Evolutionary conservation across 1,140 invertebrate species (phyloP).

Genomic region (Hyles euphorbiae): DNA sequence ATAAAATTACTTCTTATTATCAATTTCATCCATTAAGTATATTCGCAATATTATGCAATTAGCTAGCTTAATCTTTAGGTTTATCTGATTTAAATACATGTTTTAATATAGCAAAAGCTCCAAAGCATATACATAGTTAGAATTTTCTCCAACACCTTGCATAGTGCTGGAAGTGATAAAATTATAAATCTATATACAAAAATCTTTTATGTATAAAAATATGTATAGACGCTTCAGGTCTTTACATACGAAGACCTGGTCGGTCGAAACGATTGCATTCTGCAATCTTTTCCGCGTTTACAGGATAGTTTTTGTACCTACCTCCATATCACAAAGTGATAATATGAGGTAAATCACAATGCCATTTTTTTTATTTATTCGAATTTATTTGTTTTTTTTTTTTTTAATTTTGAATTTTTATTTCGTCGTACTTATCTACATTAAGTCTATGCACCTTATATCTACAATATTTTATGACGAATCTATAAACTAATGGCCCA

Average conservation of each 20-base stretch:
- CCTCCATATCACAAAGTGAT: slow-evolving; percentile 50
- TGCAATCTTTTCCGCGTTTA: slow-evolving; percentile 68
- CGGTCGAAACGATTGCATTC: slow-evolving; percentile 69
- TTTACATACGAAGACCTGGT: slow-evolving; percentile 59
- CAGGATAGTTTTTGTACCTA: slow-evolving; percentile 63
- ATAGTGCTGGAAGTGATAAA: slow-evolving; percentile 47
- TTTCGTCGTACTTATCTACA: slow-evolving; percentile 33
- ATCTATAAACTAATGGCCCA: slow-evolving; percentile 74
- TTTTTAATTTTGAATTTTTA: slow-evolving; percentile 19
- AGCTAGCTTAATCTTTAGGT: slow-evolving; percentile 57
- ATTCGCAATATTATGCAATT: slow-evolving; percentile 50
- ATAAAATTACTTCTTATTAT: slow-evolving; percentile 52
- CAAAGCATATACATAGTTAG: slow-evolving; percentile 42
- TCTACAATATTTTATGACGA: slow-evolving; percentile 69
- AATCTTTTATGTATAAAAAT: slow-evolving; percentile 66
- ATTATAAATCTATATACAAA: slow-evolving; percentile 67
- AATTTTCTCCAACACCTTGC: slow-evolving; percentile 49
- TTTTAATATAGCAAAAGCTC: slow-evolving; percentile 60
- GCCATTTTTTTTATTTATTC: slow-evolving; percentile 52
- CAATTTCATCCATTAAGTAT: slow-evolving; percentile 39
- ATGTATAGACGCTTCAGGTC: slow-evolving; percentile 69
- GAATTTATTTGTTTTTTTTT: slow-evolving; percentile 23
- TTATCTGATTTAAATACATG: slow-evolving; percentile 37
- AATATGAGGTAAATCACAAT: slow-evolving; percentile 62
- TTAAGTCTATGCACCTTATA: slow-evolving; percentile 62